Conservation (phyloP, 2,888 invertebrate species). For the Folsomia manolachei region DNA sequence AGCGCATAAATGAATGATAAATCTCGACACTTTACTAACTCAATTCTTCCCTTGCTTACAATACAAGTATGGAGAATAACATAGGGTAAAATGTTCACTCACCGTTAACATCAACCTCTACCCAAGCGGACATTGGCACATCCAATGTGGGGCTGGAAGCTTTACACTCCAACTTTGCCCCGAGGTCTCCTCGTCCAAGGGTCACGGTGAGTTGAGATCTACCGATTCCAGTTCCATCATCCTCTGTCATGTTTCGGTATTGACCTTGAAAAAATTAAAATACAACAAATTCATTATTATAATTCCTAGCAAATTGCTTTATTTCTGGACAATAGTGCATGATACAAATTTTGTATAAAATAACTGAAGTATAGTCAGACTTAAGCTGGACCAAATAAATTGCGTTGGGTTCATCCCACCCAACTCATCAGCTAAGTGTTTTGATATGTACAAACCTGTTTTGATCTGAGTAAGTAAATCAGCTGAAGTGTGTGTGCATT, state of each 20-base stretch:
- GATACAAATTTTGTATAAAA: no score
- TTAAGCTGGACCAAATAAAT: background rate
- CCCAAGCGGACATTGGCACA: slow-evolving; percentile 53
- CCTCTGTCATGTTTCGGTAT: slow-evolving; percentile 57
- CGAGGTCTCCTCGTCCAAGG: slow-evolving; percentile 69
- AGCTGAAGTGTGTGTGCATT: no score
- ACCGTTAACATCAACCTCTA: slow-evolving; percentile 74
- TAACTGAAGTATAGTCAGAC: no score
- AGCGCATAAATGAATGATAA: background rate
- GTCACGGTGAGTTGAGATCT: slow-evolving; percentile 64
- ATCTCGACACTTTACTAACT: background rate
- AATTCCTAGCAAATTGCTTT: no score
- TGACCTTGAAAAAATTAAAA: slow-evolving; percentile 58
- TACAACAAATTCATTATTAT: no score
- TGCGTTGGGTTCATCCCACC: no score
- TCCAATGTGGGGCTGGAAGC: slow-evolving; percentile 68
- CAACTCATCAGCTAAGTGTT: no score
- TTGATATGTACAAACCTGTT: no score
- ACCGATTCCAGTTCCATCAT: slow-evolving; percentile 65
- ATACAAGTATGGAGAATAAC: background rate
- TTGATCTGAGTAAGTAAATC: no score
- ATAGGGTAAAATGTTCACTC: slow-evolving; percentile 55
- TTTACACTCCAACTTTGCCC: slow-evolving; percentile 68
- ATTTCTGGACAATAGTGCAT: no score
- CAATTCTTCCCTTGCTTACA: no score